Conservation (phyloP, 2,113 vertebrate genomes). For the Mola mola region DNA sequence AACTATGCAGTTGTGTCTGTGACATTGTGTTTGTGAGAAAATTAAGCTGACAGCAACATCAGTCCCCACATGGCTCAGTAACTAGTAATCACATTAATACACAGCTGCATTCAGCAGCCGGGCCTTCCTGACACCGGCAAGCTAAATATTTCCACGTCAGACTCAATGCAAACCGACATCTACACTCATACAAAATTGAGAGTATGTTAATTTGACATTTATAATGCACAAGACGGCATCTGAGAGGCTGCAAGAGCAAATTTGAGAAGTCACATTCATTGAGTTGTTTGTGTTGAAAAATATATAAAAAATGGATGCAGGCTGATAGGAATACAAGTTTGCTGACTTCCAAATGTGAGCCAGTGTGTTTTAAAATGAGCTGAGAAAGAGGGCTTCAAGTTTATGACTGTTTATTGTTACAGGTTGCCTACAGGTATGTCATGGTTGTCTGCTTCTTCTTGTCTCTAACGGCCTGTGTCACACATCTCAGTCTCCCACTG, state of each 20-base stretch:
- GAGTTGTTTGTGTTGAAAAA: conserved; percentile 9
- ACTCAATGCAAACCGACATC: conserved; percentile 38
- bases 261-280: conserved; percentile 9
- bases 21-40: conserved; percentile 46
- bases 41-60: conserved; percentile 60
- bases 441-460: background rate
- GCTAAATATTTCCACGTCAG: conserved; percentile 48
- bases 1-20: conserved; percentile 8
- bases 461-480: background rate
- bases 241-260: conserved; percentile 29
- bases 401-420: background rate
- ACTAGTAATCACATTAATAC: conserved; percentile 64
- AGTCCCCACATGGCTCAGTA: conserved; percentile 49
- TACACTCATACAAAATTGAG: conserved; percentile 45
- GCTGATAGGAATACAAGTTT: background rate
- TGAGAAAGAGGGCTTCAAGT: background rate
- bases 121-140: conserved; percentile 32
- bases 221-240: conserved; percentile 41
- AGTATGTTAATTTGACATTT: conserved; percentile 53
- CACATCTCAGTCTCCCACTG: conserved; percentile 14
- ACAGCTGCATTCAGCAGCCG: conserved; percentile 47
- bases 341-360: background rate
- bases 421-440: conserved; percentile 13
- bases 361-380: background rate
- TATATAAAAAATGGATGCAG: conserved; percentile 7